Conservation (phyloP, 1,140 invertebrate species). For the Bombus huntii region DNA sequence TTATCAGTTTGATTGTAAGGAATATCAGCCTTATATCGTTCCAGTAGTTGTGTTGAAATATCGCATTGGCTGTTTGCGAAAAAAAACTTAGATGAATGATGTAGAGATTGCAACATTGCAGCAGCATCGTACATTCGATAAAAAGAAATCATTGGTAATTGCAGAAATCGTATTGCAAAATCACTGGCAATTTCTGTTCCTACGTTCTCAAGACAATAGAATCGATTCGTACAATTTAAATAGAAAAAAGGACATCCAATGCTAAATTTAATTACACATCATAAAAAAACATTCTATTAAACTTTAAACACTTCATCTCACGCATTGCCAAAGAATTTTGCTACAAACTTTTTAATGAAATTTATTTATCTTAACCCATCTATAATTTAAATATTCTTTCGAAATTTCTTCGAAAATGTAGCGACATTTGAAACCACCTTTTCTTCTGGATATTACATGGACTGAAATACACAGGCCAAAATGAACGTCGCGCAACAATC, state of each 20-base stretch:
- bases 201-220: conserved; percentile 12
- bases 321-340: not conserved
- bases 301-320: not conserved
- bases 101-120: not conserved
- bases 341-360: not conserved
- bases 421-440: not conserved
- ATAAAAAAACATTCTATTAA: not conserved
- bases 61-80: not conserved
- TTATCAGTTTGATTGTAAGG: not conserved
- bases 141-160: not conserved
- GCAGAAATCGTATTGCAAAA: conserved; percentile 8
- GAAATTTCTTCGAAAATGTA: not conserved
- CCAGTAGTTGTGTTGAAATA: not conserved
- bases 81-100: not conserved
- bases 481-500: not conserved
- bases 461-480: not conserved
- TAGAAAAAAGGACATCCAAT: not conserved
- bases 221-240: not conserved
- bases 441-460: not conserved
- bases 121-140: not conserved
- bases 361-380: not conserved
- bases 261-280: not conserved
- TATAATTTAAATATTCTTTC: no score
- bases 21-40: not conserved
- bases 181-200: not conserved